Percentiles rank a stretch among this genome's conserved stretches.
phyloP scores from a whole-genome alignment of 2,797 vertebrate genomes.

The Chiroxiphia lanceolata region DNA sequence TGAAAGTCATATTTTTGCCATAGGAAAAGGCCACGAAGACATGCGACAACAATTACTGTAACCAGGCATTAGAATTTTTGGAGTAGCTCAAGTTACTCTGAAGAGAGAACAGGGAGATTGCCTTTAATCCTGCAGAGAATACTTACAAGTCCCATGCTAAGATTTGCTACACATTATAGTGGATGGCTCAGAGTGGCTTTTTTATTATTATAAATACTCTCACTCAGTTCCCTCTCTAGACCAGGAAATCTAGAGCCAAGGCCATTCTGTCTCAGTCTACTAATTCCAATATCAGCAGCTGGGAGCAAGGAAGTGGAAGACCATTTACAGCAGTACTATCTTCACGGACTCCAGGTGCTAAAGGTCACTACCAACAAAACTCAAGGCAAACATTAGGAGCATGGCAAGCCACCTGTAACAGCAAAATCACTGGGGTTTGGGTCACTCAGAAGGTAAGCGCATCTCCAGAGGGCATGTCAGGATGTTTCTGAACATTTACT shows the following conservation, averaged over 20 bases:
- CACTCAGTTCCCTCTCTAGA: neutral
- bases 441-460: neutral
- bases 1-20: neutral
- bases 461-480: neutral
- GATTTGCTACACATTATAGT: neutral
- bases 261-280: neutral
- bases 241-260: neutral
- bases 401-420: neutral
- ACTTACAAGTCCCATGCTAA: neutral
- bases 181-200: neutral
- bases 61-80: neutral
- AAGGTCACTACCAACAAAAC: neutral
- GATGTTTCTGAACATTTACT: neutral
- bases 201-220: neutral
- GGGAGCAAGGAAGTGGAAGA: neutral
- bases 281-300: neutral
- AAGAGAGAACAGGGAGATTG: neutral
- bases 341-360: neutral
- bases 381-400: neutral
- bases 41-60: neutral
- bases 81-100: neutral
- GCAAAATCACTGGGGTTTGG: neutral
- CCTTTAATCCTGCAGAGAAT: neutral
- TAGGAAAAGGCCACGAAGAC: neutral
- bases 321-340: neutral